A percentile compares a stretch with the other conserved stretches of the same genome.
Conservation (phyloP, 2,888 invertebrate species). For the Beris morrisii region DNA sequence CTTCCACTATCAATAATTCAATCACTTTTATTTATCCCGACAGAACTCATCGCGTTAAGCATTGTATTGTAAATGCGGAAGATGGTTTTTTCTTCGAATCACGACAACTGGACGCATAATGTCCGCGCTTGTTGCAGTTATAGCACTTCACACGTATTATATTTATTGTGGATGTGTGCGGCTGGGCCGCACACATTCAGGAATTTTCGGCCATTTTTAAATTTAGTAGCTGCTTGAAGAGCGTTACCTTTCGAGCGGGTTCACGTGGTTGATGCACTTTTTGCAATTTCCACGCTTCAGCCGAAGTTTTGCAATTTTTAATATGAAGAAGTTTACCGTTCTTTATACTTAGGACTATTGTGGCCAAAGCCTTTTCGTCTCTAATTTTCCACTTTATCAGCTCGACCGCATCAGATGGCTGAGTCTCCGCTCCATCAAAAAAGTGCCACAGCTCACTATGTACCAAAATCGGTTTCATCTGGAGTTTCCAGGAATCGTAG, state of each 20-base stretch:
- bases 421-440: neutral
- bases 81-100: no score
- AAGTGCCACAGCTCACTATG: constrained; percentile 6
- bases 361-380: constrained; percentile 28
- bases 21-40: no score
- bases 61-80: no score
- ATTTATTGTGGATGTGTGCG: no score
- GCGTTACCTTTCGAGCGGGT: neutral
- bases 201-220: no score
- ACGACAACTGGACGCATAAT: no score
- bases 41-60: no score
- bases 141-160: no score
- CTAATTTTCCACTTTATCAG: constrained; percentile 19
- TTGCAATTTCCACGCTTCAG: constrained; percentile 21
- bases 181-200: no score
- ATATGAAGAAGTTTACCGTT: constrained; percentile 20
- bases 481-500: constrained; percentile 30
- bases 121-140: no score
- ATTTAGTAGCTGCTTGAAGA: neutral
- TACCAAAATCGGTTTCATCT: constrained; percentile 23
- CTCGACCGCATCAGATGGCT: neutral
- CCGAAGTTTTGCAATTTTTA: constrained; percentile 27
- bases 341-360: constrained; percentile 27
- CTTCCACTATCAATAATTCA: no score
- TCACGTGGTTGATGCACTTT: no score